phyloP scores from a whole-genome alignment of 1,140 invertebrate species.

The Neodiprion pinetum region DNA sequence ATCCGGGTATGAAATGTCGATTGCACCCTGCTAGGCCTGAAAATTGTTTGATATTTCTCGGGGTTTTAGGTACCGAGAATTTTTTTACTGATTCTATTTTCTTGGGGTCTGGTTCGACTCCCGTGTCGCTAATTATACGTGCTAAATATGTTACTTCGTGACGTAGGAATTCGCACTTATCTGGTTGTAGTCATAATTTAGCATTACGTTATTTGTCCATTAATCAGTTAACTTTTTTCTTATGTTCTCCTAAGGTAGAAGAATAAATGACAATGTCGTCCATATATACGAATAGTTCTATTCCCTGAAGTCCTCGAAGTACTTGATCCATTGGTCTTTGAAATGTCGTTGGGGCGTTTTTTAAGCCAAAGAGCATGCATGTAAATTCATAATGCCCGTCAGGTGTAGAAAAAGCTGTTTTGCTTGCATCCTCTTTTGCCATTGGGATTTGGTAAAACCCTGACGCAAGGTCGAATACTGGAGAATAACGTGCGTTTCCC shows the following conservation, averaged over 20 bases:
- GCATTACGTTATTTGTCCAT: no score
- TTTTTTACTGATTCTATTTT: no score
- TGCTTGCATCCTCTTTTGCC: constrained; percentile 42
- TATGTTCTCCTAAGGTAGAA: no score
- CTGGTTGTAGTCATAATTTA: no score
- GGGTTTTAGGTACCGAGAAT: no score
- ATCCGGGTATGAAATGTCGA: constrained; percentile 32
- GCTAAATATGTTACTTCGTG: no score
- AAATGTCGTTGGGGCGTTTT: constrained; percentile 24
- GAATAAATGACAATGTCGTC: no score
- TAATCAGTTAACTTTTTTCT: no score
- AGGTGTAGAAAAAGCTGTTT: constrained; percentile 55
- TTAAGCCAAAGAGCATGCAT: constrained; percentile 39
- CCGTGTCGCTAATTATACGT: no score
- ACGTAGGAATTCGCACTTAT: no score
- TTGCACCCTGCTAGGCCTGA: constrained; percentile 22
- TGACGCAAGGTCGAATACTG: constrained; percentile 40
- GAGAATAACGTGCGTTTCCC: constrained; percentile 46
- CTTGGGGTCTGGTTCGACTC: no score
- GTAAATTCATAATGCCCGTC: constrained; percentile 52
- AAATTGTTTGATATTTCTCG: no score
- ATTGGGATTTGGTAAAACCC: constrained; percentile 55
- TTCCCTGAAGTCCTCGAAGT: constrained; percentile 22
- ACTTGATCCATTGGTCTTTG: constrained; percentile 30
- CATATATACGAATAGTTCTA: constrained; percentile 13